Evolutionary conservation across 2,113 vertebrate genomes (phyloP), one percentile per base, ranked within the genome.

Genomic region (Triplophysa tibetana): DNA sequence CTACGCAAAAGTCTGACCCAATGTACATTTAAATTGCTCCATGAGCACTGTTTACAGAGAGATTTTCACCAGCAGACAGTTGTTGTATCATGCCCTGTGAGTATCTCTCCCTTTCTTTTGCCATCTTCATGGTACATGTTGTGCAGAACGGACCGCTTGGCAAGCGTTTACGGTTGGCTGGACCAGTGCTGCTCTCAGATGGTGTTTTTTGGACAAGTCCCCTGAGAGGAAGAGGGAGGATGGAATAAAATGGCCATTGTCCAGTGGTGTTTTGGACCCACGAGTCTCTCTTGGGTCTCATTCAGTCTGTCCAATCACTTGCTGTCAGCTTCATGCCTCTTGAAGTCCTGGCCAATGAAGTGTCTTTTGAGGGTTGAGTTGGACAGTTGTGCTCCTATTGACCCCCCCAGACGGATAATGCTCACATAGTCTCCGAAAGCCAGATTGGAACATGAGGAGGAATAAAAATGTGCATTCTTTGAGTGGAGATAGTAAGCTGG

Each of bases 161-260:
- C 41, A 41, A 33, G 43, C 61, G 61, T 70, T 29, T 21, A 4
- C 23, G 17, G 24, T 54, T 83, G 81, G 77, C 70, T 41, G 64
- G 63, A 79, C 41, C 70, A 75, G 56, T 10, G 54, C 38, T 45
- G 45, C 81, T 79, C 78, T 83, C 81, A 83, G 77, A 83, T 82
- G 76, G 70, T 76, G 80, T 67, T 60, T 68, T 75, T 85, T 82
- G 77, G 87, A 86, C 83, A 83, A 67, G 33, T 81, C 84, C 61
- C 88, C 50, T 60, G 61, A 68, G 87, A 88, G 78, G 79, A 82
- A 63, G 67, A 82, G 68, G 83, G 75, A 70, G 78, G 26, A 64
- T 33, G 61, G 17, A 38, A 75, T 21, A 65, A 69, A 54, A 74
- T 79, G 77, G 81, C 77, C 56, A 61, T 75, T 69, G 76, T 83